phyloP scores from a whole-genome alignment of 2,888 invertebrate species.

The Troides helena region DNA sequence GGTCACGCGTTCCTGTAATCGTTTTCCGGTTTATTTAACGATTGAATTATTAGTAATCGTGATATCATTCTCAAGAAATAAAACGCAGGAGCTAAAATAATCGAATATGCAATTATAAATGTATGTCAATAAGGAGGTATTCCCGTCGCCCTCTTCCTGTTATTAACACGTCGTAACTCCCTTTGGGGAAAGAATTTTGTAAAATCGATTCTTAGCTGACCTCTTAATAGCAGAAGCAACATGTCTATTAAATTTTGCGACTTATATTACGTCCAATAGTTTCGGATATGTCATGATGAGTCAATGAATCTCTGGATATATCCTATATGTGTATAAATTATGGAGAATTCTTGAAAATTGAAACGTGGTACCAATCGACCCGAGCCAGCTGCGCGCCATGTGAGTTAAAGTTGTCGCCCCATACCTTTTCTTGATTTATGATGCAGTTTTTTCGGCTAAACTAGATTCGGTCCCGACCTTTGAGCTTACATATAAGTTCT shows the following conservation, averaged over 20 bases:
- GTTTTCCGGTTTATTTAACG: constrained; percentile 40
- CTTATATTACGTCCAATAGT: too few species aligned
- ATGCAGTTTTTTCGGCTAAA: constrained; percentile 34
- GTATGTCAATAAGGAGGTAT: background rate
- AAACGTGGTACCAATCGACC: background rate
- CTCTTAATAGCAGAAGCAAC: too few species aligned
- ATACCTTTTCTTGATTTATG: constrained; percentile 66
- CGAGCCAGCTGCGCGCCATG: constrained; percentile 67
- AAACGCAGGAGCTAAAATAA: background rate
- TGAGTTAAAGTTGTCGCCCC: constrained; percentile 62
- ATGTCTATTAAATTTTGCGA: too few species aligned
- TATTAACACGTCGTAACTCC: too few species aligned
- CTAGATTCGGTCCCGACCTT: constrained; percentile 2
- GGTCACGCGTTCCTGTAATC: constrained; percentile 56
- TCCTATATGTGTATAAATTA: background rate
- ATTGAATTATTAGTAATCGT: constrained; percentile 30
- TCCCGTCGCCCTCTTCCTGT: too few species aligned
- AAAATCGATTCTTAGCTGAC: too few species aligned
- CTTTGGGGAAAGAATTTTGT: too few species aligned
- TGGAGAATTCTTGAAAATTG: background rate
- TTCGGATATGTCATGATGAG: too few species aligned
- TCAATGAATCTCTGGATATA: too few species aligned
- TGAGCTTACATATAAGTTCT: background rate
- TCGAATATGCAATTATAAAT: background rate
- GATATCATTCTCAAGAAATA: constrained; percentile 10